Base-by-base conservation (phyloP, 30 jellyfish, hydroid and myxozoan genomes). In the Mastigias papua region DNA sequence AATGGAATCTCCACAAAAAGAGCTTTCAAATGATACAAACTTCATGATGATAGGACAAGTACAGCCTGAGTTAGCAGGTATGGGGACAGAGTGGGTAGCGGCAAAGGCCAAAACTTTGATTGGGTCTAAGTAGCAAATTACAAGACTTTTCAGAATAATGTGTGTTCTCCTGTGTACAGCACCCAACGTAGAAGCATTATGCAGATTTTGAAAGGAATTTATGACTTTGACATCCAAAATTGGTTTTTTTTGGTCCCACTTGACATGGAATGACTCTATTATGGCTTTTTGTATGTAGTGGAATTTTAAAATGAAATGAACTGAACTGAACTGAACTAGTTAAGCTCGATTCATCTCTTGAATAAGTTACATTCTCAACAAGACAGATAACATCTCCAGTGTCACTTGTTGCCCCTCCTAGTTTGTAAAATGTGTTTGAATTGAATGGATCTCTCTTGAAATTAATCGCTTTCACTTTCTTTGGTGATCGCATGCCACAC, bases 241-340 rank as follows among this genome's bases (percentile, higher is more conserved):
- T 76, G 88, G 0, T 37, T 29, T 76, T 76, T 76, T n/a, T 51
- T 50, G 88, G 88, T 50, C 78, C 88, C 88, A 76, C 79, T 48
- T 42, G 88, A 58, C 88, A 48, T 54, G 75, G 78, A 76, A 26
- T 4, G 88, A n/a, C 88, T 50, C 88, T 25, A 5, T 34, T 4
- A 32, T 28, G 58, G n/a, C n/a, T n/a, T n/a, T n/a, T n/a, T n/a
- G n/a, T n/a, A n/a, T n/a, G n/a, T n/a, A n/a, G n/a, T n/a, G n/a
- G n/a, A n/a, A n/a, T n/a, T n/a, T n/a, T n/a, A n/a, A n/a, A n/a
- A n/a, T n/a, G n/a, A n/a, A n/a, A n/a, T n/a, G n/a, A n/a, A n/a
- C n/a, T n/a, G n/a, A n/a, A n/a, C n/a, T n/a, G n/a, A n/a, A n/a
- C n/a, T n/a, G n/a, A n/a, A n/a, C n/a, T n/a, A n/a, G n/a, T n/a